These are phyloP conservation scores for Anser cygnoides DNA, from an alignment of 2,113 vertebrate genomes.

Conservation along the genomic window DNA sequence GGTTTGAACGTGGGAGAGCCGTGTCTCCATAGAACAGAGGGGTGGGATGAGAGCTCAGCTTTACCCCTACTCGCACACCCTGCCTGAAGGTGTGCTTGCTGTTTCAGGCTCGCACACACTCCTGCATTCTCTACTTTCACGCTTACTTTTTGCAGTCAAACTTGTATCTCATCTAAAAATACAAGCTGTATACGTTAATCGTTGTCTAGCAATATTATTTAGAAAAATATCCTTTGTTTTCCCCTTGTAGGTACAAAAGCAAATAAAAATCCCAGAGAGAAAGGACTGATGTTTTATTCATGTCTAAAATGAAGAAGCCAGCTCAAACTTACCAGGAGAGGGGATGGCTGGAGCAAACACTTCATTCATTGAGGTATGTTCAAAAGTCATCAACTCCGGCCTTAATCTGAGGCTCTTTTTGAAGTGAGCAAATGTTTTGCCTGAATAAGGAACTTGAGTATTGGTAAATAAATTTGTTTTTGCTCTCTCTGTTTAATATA, in stretches of 20 bases:
- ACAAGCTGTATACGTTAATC: conserved; percentile 8
- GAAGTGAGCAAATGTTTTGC: neutral
- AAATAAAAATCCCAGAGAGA: neutral
- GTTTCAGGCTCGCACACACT: neutral
- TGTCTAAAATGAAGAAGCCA: neutral
- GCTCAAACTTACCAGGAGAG: neutral
- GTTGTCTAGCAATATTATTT: neutral
- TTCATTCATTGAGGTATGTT: neutral
- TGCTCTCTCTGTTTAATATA: neutral
- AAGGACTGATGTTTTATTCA: neutral
- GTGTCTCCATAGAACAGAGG: neutral
- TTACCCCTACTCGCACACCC: neutral
- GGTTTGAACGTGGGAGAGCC: neutral
- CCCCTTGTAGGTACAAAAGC: neutral
- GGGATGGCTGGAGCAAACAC: neutral
- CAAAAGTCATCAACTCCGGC: neutral
- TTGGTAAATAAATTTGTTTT: conserved; percentile 18
- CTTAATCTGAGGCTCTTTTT: neutral
- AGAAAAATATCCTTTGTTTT: neutral
- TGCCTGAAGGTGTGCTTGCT: neutral
- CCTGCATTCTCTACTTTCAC: neutral
- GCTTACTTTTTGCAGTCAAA: neutral
- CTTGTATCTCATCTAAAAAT: conserved; percentile 46
- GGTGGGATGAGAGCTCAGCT: neutral
- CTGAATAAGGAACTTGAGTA: neutral